Conservation (phyloP, 2,888 invertebrate genomes). For the Pseudococcus viburni region DNA sequence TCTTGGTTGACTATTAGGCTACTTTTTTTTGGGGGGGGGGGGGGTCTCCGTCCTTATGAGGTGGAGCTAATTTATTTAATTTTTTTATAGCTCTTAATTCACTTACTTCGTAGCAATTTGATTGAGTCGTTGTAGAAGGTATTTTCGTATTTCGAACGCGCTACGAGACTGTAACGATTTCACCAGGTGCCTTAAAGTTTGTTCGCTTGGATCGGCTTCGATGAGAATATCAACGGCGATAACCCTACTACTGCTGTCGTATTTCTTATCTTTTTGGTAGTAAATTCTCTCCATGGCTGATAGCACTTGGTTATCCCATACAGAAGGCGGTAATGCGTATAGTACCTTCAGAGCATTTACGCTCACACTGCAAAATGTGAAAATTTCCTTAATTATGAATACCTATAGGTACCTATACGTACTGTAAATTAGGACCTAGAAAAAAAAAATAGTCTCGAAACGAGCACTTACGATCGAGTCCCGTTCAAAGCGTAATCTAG, state of each 20-base stretch:
- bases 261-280: constrained; percentile 75
- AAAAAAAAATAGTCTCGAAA: too few species aligned
- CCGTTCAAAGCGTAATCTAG: constrained; percentile 75
- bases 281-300: constrained; percentile 75
- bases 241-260: constrained; percentile 81
- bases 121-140: constrained; percentile 76
- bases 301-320: constrained; percentile 72
- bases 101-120: constrained; percentile 73
- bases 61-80: too few species aligned
- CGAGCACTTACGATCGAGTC: constrained; percentile 70
- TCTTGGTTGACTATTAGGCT: too few species aligned
- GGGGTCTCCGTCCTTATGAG: too few species aligned
- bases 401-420: not conserved
- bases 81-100: too few species aligned
- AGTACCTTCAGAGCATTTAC: constrained; percentile 81
- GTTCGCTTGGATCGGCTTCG: constrained; percentile 75
- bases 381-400: too few species aligned
- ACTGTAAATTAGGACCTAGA: too few species aligned
- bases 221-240: constrained; percentile 81
- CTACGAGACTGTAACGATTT: constrained; percentile 74
- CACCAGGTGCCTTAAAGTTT: constrained; percentile 74
- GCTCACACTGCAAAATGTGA: constrained; percentile 71
- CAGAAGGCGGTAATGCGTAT: constrained; percentile 73
- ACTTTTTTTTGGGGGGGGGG: too few species aligned
- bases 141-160: constrained; percentile 78